Evolutionary conservation across 2,113 vertebrate genomes (phyloP), one percentile per base, ranked within the genome.

Genomic region (Forbesichthys agassizii): DNA sequence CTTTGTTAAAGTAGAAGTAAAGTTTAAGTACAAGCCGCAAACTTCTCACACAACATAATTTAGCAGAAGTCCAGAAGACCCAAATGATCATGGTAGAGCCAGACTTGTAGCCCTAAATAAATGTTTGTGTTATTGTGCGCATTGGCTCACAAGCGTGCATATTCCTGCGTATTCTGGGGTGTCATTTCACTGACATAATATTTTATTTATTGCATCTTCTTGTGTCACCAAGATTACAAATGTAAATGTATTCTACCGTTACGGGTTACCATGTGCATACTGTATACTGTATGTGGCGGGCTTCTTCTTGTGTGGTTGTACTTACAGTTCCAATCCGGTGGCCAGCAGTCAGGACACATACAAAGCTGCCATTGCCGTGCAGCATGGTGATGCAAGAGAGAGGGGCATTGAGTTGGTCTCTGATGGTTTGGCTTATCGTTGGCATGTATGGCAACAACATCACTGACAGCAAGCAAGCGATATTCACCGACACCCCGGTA

Each of bases 361-460:
- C 80, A 71, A 98, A 98, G 71, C 63, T 76, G 6, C 36, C 87
- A 53, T 64, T 69, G 73, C 73, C 91, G 51, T 77, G 64, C 61
- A 94, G 66, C 74, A 96, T 91, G 60, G 65, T 78, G 70, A 87
- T 9, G 68, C 88, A 91, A 49, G 85, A 83, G 0, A 75, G 66
- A 1, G 90, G 87, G 9, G 95, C 91, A 11, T 93, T 89, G 59
- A 99, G 91, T 83, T 98, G 97, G 14, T 68, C 73, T 73, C 95
- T 92, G 90, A 99, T 98, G 75, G 93, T 91, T 1, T 82, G 64
- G 57, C 96, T 95, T 75, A 96, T 73, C 0, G 88, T 78, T 0
- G 97, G 97, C 95, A 98, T 96, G 87, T 95, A 99, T 0, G 97
- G 97, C 82, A 92, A 91, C 2, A 98, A 78, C 92, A 98, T 92